Percentiles rank a stretch among this genome's conserved stretches.
phyloP scores from a whole-genome alignment of 2,888 invertebrate species.

The Caenorhabditis wallacei region DNA sequence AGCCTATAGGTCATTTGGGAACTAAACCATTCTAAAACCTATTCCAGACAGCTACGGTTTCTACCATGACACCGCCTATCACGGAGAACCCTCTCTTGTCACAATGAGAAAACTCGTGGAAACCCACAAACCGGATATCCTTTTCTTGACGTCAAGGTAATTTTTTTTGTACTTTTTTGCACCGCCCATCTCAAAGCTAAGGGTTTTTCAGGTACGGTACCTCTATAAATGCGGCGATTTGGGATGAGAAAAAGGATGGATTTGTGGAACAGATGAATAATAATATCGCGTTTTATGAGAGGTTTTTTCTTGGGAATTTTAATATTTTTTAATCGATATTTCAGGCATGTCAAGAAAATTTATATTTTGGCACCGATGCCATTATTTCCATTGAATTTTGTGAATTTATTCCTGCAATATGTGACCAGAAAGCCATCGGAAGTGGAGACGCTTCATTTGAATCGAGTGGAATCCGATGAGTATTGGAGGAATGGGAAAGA shows the following conservation, averaged over 20 bases:
- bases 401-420: slow-evolving; percentile 11
- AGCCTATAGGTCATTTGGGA: too few relatives aligned
- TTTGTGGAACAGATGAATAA: slow-evolving; percentile 14
- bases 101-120: slow-evolving; percentile 15
- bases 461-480: background rate
- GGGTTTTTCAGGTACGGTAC: background rate
- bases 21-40: too few relatives aligned
- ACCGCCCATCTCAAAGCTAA: background rate
- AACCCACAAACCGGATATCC: slow-evolving; percentile 14
- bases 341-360: slow-evolving; percentile 12
- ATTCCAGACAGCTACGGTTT: slow-evolving; percentile 11
- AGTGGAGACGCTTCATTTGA: slow-evolving; percentile 21
- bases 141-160: slow-evolving; percentile 21
- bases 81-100: background rate
- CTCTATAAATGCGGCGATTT: slow-evolving; percentile 3
- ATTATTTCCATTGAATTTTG: slow-evolving; percentile 15
- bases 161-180: too few relatives aligned
- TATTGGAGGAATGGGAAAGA: slow-evolving; percentile 6
- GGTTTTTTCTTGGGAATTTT: too few relatives aligned
- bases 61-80: slow-evolving; percentile 5
- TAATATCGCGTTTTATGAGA: slow-evolving; percentile 32
- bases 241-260: slow-evolving; percentile 9
- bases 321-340: background rate
- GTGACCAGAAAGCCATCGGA: slow-evolving; percentile 18
- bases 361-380: slow-evolving; percentile 29